Evolutionary conservation across 2,113 vertebrate species (phyloP).

Genomic region (Larimichthys polyactis): DNA sequence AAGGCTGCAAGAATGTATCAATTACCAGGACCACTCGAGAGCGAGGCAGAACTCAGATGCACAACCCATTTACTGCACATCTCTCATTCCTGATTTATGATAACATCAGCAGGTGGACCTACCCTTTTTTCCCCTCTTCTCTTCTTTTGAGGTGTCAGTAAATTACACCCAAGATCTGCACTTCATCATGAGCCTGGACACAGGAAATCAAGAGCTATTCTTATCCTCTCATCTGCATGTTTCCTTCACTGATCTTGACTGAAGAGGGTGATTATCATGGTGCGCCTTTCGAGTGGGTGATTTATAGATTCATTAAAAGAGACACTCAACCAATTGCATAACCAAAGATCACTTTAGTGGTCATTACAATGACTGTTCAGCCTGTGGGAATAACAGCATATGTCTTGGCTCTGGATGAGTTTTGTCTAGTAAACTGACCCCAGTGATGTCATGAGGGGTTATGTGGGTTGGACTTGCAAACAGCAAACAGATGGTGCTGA

Average conservation of each 20-base stretch:
- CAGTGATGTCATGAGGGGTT: too few relatives aligned
- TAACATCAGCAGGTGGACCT: background rate
- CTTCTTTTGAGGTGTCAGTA: background rate
- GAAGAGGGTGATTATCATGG: slow-evolving; percentile 21
- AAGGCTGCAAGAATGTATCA: slow-evolving; percentile 1
- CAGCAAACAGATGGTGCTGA: too few relatives aligned
- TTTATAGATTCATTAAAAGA: slow-evolving; percentile 23
- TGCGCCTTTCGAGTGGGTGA: background rate
- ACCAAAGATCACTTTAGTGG: background rate
- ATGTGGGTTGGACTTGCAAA: too few relatives aligned
- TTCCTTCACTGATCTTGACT: slow-evolving; percentile 25
- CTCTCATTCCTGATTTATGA: slow-evolving; percentile 12
- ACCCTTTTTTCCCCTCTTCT: background rate
- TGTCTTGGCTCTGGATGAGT: too few relatives aligned
- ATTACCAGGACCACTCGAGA: background rate
- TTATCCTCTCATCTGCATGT: slow-evolving; percentile 36
- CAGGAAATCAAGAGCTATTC: slow-evolving; percentile 50
- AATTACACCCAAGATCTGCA: slow-evolving; percentile 28
- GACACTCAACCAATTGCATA: background rate
- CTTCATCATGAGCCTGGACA: slow-evolving; percentile 38
- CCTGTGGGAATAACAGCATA: background rate
- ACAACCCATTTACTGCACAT: background rate
- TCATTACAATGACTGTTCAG: background rate
- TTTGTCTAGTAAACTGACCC: too few relatives aligned
- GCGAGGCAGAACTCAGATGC: background rate